phyloP scores from a whole-genome alignment of 2,797 vertebrate genomes.

The Sebastiscus albofasciatus region DNA sequence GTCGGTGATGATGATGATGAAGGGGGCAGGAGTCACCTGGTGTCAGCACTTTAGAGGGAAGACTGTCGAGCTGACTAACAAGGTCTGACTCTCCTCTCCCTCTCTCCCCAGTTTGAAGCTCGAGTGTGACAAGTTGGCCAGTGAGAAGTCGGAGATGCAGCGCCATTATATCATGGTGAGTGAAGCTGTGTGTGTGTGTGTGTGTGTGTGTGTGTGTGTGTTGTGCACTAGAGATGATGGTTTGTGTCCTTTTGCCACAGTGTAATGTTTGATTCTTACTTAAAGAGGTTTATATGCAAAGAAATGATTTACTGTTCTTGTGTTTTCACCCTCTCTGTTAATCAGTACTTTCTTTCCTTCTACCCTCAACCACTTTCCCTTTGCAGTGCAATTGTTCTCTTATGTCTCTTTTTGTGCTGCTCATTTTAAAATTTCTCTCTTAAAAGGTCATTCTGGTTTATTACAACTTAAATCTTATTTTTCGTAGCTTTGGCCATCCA shows the following conservation, averaged over 20 bases:
- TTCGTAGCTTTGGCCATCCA: neutral
- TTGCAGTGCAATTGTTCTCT: neutral
- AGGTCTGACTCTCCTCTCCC: conserved; percentile 50
- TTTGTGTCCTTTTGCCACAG: neutral
- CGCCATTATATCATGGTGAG: conserved; percentile 98
- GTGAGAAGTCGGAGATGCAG: conserved; percentile 99
- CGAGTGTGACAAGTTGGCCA: conserved; percentile 97
- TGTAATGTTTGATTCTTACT: neutral
- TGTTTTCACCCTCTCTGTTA: neutral
- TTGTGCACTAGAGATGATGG: neutral
- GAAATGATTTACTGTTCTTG: neutral
- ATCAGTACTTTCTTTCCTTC: neutral
- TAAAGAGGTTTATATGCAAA: neutral
- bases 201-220: neutral
- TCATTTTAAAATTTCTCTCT: neutral
- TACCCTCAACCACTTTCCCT: neutral
- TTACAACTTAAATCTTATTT: conserved; percentile 1
- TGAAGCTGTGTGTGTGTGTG: conserved; percentile 21
- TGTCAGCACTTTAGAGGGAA: conserved; percentile 61
- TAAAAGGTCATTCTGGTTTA: neutral
- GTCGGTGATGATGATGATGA: conserved; percentile 61
- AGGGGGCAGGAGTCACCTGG: conserved; percentile 48
- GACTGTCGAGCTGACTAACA: conserved; percentile 53
- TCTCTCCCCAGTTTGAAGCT: conserved; percentile 89
- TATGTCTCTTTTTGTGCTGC: neutral